These are phyloP conservation scores for Ophion ellenae DNA, from an alignment of 2,888 invertebrate species.

Conservation along the genomic window DNA sequence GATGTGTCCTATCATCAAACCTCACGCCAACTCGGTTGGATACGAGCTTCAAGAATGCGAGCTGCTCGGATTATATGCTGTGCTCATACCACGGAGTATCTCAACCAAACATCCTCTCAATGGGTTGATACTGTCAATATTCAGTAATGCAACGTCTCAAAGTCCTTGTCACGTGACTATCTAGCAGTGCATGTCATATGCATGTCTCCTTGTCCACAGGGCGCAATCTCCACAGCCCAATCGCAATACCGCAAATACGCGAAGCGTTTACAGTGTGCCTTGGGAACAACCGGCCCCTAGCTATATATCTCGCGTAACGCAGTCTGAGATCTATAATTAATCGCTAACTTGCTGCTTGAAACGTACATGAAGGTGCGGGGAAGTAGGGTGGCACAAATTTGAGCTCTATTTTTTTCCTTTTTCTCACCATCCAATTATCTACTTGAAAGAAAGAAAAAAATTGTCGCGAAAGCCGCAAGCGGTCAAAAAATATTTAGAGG, in stretches of 20 bases:
- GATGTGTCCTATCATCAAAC: no score
- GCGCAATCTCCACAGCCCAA: slow-evolving; percentile 13
- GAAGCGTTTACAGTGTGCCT: slow-evolving; percentile 13
- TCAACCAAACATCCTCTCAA: background rate
- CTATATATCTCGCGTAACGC: background rate
- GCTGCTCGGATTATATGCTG: background rate
- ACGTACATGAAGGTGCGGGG: background rate
- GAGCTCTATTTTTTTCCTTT: no score
- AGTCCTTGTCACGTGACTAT: background rate
- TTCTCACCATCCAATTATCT: no score
- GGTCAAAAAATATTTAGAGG: no score
- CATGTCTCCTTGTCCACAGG: slow-evolving; percentile 1
- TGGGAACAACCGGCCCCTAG: background rate
- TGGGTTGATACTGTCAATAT: slow-evolving; percentile 7
- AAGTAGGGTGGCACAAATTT: no score
- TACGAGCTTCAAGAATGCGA: background rate
- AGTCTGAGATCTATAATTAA: slow-evolving; percentile 39
- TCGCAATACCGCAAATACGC: slow-evolving; percentile 32
- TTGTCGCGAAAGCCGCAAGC: no score
- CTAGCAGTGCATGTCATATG: background rate
- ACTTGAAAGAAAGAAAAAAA: no score
- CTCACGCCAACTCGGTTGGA: no score
- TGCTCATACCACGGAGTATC: background rate
- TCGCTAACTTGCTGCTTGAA: slow-evolving; percentile 51
- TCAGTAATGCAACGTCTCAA: background rate